Conservation (phyloP, 2,888 invertebrate genomes). For the Lithophane semibrunnea region DNA sequence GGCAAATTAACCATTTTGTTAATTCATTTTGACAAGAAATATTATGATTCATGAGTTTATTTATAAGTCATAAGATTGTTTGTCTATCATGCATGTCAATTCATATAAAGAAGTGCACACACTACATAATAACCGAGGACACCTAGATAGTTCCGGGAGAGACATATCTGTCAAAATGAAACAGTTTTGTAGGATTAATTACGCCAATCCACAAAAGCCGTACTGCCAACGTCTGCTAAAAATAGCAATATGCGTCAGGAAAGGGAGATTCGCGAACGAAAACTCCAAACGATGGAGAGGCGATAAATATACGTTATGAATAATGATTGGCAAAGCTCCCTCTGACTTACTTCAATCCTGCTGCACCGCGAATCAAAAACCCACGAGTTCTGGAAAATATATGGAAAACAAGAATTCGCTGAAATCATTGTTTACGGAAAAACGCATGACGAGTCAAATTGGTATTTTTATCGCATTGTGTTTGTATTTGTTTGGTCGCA, state of each 20-base stretch:
- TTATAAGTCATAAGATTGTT: slow-evolving; percentile 52
- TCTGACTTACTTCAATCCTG: slow-evolving; percentile 75
- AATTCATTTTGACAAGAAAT: slow-evolving; percentile 78
- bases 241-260: slow-evolving; percentile 86
- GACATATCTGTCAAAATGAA: slow-evolving; percentile 64
- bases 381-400: slow-evolving; percentile 72
- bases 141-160: slow-evolving; percentile 32
- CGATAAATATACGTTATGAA: slow-evolving; percentile 84
- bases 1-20: slow-evolving; percentile 80
- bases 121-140: slow-evolving; percentile 20
- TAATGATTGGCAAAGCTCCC: slow-evolving; percentile 84
- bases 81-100: slow-evolving; percentile 51
- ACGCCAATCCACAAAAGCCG: slow-evolving; percentile 69
- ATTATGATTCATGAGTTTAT: slow-evolving; percentile 55
- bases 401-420: slow-evolving; percentile 59
- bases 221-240: slow-evolving; percentile 73
- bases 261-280: slow-evolving; percentile 78
- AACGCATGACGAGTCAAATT: slow-evolving; percentile 52
- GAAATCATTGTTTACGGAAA: slow-evolving; percentile 69
- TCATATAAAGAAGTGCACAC: slow-evolving; percentile 41
- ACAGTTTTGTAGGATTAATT: slow-evolving; percentile 67
- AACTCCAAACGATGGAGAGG: slow-evolving; percentile 78
- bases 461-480: slow-evolving; percentile 49
- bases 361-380: slow-evolving; percentile 65
- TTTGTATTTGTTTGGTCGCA: slow-evolving; percentile 45